Percentiles rank a stretch among this genome's conserved stretches.
phyloP scores from a whole-genome alignment of 2,113 vertebrate species.

The Coryphaenoides rupestris region DNA sequence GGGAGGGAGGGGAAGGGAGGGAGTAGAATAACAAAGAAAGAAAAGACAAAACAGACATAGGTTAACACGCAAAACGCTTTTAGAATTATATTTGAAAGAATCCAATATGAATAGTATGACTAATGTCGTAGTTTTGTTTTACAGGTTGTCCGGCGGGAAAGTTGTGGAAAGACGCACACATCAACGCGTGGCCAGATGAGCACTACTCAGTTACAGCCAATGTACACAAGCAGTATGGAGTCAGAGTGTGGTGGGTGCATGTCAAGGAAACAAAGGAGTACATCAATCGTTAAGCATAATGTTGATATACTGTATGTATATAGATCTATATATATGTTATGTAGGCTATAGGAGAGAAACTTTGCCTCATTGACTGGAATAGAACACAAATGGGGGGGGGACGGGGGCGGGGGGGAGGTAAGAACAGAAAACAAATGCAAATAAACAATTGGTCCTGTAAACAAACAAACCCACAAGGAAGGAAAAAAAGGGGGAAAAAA shows the following conservation, averaged over 20 bases:
- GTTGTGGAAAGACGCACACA: conserved; percentile 57
- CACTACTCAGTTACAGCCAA: conserved; percentile 64
- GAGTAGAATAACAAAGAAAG: conserved; percentile 81
- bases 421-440: conserved; percentile 59
- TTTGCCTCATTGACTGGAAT: conserved; percentile 66
- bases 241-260: conserved; percentile 65
- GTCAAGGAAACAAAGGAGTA: conserved; percentile 63
- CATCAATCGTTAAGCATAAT: conserved; percentile 65
- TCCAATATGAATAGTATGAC: conserved; percentile 28
- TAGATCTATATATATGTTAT: too few relatives aligned
- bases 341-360: conserved; percentile 63
- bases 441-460: conserved; percentile 70
- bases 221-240: conserved; percentile 60
- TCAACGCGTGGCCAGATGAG: conserved; percentile 62
- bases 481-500: conserved; percentile 16
- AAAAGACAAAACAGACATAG: conserved; percentile 36
- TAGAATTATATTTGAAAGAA: conserved; percentile 12
- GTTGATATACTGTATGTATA: conserved; percentile 48
- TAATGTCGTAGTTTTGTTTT: conserved; percentile 60
- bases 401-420: conserved; percentile 5
- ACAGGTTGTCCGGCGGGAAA: conserved; percentile 65
- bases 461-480: conserved; percentile 39
- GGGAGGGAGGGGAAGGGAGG: conserved; percentile 60
- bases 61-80: conserved; percentile 42
- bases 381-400: conserved; percentile 65